Base-by-base conservation (phyloP, 1,140 invertebrate species). In the Orussus abietinus region DNA sequence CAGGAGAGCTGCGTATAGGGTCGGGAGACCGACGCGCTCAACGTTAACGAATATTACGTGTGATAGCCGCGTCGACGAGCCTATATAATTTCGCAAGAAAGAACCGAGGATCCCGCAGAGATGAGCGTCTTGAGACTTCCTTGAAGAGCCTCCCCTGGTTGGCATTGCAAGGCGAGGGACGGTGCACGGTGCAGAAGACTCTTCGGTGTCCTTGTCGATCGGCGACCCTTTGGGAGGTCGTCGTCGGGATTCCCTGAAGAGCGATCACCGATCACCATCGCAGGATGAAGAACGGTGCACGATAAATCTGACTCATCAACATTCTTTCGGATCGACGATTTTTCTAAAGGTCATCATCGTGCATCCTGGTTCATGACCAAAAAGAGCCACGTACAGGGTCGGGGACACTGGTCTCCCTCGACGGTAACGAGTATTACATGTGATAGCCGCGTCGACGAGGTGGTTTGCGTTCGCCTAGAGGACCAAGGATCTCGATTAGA, bases 1-100 rank as follows among this genome's bases (percentile, higher is more conserved):
- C 87, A 89, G 62, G 88, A 90, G 62, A 89, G 86, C 61, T 90
- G 87, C 64, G 88, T 90, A 68, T 90, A 88, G 71, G 71, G 66
- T 37, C 53, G 68, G 58, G 66, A 74, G 15, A 49, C 58, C 55
- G 71, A 72, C 69, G 66, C 71, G 63, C 68, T 72, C 50, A 66
- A 69, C 59, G 58, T 74, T 60, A 72, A 74, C 59, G 71, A 74
- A 52, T 74, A 74, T 52, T 72, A 74, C 60, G 71, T 74, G 53
- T 74, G 65, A 72, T 59, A 22, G 41, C 61, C 56, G 49, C 51
- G 53, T 59, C 56, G 53, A 57, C 59, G 58, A 60, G 60, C 62
- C 62, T 56, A 55, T n/a, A 35, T 43, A 47, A 45, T 30, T 13
- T 47, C 42, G 45, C 29, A 9, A 42, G 42, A 47, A 43, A 36